Percentiles rank a stretch among this genome's conserved stretches.
Evolutionary conservation across 2,888 invertebrate species (phyloP).

Genomic region (Metacarcinus magister): DNA sequence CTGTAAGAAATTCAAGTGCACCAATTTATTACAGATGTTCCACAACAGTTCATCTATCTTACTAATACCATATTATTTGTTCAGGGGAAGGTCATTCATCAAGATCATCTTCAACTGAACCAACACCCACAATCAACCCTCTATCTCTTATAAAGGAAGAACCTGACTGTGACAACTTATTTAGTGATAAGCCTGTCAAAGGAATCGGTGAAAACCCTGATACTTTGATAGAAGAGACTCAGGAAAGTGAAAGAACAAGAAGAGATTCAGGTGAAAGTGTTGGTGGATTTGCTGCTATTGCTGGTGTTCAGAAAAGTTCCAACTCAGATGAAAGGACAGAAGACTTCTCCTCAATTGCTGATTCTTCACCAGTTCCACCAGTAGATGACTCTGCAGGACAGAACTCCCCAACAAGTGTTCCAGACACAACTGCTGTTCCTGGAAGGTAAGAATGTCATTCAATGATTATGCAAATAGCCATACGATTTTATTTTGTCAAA

Average conservation of each 20-base stretch:
- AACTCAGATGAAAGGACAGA: slow-evolving; percentile 41
- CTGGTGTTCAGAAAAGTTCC: slow-evolving; percentile 67
- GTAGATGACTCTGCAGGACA: slow-evolving; percentile 14
- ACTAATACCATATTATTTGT: not conserved
- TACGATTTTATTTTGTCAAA: not conserved
- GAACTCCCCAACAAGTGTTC: not conserved
- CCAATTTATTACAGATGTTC: not conserved
- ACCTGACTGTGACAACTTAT: slow-evolving; percentile 53
- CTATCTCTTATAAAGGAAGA: slow-evolving; percentile 73
- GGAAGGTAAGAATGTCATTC: slow-evolving; percentile 46
- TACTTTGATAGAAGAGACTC: not conserved
- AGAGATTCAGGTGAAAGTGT: slow-evolving; percentile 65
- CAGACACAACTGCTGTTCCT: slow-evolving; percentile 54
- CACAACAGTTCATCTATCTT: not conserved
- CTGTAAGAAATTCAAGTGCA: not conserved
- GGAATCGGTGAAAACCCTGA: not conserved
- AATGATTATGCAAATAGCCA: not conserved
- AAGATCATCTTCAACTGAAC: slow-evolving; percentile 69
- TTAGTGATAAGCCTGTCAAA: not conserved
- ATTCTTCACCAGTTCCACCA: slow-evolving; percentile 52
- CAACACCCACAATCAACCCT: slow-evolving; percentile 59
- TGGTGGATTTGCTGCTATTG: slow-evolving; percentile 76
- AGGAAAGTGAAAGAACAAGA: slow-evolving; percentile 41
- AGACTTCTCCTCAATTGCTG: slow-evolving; percentile 62
- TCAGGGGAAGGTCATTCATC: slow-evolving; percentile 72